Evolutionary conservation across 53 echinoderm and acorn worm species (phyloP).

Genomic region (Arbacia lixula): DNA sequence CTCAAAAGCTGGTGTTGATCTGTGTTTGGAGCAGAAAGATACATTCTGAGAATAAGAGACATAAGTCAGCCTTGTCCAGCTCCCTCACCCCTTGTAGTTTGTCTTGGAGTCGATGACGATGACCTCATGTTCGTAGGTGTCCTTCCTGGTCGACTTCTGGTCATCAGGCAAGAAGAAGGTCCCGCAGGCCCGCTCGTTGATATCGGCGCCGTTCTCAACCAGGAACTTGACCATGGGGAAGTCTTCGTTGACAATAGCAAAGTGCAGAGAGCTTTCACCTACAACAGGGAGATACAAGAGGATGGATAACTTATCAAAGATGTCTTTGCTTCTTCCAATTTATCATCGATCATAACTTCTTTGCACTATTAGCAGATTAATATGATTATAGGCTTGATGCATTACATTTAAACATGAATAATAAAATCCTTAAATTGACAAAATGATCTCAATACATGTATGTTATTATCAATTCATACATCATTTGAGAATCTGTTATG

Average conservation of each 20-base stretch:
- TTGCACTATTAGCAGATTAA: no score
- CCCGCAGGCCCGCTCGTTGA: conserved; percentile 83
- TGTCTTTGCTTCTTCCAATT: not conserved
- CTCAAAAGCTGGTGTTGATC: no score
- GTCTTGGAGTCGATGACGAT: conserved; percentile 70
- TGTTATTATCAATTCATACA: no score
- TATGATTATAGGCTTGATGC: no score
- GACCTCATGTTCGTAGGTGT: conserved; percentile 73
- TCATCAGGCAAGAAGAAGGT: conserved; percentile 89
- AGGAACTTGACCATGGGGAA: conserved; percentile 85
- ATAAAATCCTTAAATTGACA: no score
- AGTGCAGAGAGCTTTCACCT: conserved; percentile 93
- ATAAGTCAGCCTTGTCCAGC: no score
- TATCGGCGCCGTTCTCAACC: conserved; percentile 70
- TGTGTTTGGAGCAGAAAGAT: no score
- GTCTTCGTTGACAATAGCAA: conserved; percentile 95
- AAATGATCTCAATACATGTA: no score
- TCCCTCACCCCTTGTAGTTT: conserved; percentile 95
- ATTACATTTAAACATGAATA: no score
- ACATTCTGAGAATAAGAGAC: no score
- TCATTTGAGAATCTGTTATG: no score
- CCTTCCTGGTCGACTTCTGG: conserved; percentile 73
- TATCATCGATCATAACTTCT: no score
- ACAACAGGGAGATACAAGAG: not conserved
- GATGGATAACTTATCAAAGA: not conserved